Base-by-base conservation (phyloP, 2,888 invertebrate species). In the Camponotus fellah region DNA sequence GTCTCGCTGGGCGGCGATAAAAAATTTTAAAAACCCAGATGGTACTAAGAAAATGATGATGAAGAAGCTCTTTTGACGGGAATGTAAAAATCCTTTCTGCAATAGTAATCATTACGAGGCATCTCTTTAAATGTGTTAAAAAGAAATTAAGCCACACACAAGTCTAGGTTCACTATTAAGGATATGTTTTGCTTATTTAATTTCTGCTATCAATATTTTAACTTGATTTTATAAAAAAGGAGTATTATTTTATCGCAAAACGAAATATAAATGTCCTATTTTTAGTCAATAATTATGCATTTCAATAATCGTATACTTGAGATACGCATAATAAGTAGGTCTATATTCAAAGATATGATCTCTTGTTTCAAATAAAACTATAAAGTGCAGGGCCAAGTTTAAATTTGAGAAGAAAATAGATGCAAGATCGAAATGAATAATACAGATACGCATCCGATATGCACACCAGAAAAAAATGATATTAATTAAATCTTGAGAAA, bases 1-100 rank as follows among this genome's bases (percentile, higher is more conserved):
- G 17, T 64, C 79, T 72, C 26, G 65, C 49, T 69, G 60, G 43
- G 12, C 17, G 64, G 37, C 74, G 62, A 53, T 62, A 84, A 90
- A 87, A 87, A 82, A 84, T 79, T 32, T 46, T 10, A 14, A 26
- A 26, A n/a, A 53, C n/a, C n/a, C 8, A 6, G 8, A n/a, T 53
- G n/a, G 12, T 14, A 37, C 26, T 17, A 9, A 65, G n/a, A 32
- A 49, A 64, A 34, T 37, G 12, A 12, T 26, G 12, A 43, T n/a
- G 21, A 34, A 17, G 40, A 43, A 68, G 10, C 5, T 53, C n/a
- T 3, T 46, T 65, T 43, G 46, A 43, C 17, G n/a, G 17, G 17
- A 14, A 21, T 34, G 21, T 21, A 69, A 79, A n/a, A 14, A 53
- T 17, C 49, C 14, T 58, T 17, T 53, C 3, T 53, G 53, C 21